Percentiles rank a stretch among this genome's conserved stretches.
These are phyloP conservation scores for Protosalanx chinensis DNA, from an alignment of 2,797 vertebrate genomes.

Conservation along the genomic window DNA sequence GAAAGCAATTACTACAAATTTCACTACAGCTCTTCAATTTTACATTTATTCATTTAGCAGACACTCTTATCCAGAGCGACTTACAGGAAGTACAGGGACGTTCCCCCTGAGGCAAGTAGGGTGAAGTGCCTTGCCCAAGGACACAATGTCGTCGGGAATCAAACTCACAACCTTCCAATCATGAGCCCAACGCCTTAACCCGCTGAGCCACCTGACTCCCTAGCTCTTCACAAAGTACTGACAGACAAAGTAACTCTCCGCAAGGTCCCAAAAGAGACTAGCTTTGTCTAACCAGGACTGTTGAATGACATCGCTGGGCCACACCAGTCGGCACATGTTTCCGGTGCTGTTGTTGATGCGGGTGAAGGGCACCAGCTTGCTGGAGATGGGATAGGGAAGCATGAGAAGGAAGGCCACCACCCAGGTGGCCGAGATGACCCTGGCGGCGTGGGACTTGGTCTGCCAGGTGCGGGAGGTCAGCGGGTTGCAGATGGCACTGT, in stretches of 20 bases:
- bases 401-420: slow-evolving; percentile 87
- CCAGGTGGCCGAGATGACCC: slow-evolving; percentile 93
- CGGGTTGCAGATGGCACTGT: slow-evolving; percentile 96
- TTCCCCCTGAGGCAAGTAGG: too few relatives aligned
- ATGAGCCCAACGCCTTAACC: too few relatives aligned
- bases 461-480: slow-evolving; percentile 94
- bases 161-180: too few relatives aligned
- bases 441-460: slow-evolving; percentile 93
- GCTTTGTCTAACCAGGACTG: slow-evolving; percentile 85
- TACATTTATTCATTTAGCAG: too few relatives aligned
- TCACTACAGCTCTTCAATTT: neutral
- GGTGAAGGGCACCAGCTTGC: slow-evolving; percentile 86
- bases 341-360: slow-evolving; percentile 87
- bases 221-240: neutral
- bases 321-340: slow-evolving; percentile 90
- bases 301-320: slow-evolving; percentile 83
- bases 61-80: too few relatives aligned
- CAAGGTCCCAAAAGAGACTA: neutral
- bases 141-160: too few relatives aligned
- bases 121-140: too few relatives aligned
- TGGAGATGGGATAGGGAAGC: slow-evolving; percentile 93
- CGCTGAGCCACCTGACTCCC: too few relatives aligned
- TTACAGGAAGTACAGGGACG: too few relatives aligned
- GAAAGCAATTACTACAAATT: neutral
- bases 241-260: neutral